Percentiles rank a stretch among this genome's conserved stretches.
These are phyloP conservation scores for Chrysochloris asiatica DNA, from an alignment of 2,113 vertebrate genomes.

Conservation along the genomic window DNA sequence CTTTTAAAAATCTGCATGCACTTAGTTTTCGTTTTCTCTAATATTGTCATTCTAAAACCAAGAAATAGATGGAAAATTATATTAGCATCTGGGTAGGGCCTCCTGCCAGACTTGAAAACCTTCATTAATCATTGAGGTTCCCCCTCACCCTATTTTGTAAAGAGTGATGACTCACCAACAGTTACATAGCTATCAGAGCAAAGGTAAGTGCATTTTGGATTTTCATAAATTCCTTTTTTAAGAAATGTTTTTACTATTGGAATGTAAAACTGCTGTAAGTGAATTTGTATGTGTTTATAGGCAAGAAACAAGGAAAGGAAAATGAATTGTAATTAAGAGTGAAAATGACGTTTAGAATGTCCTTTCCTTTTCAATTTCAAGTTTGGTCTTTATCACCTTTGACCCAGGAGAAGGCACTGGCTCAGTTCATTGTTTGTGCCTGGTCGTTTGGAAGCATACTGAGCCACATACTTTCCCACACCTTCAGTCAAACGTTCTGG, in stretches of 20 bases:
- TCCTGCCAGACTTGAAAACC: constrained; percentile 49
- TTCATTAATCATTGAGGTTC: constrained; percentile 65
- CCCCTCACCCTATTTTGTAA: not conserved
- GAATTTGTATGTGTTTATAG: constrained; percentile 55
- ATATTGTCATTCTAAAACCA: constrained; percentile 62
- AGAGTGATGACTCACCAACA: constrained; percentile 41
- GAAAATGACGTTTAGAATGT: constrained; percentile 50
- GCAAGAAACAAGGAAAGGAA: constrained; percentile 3
- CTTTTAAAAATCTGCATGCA: constrained; percentile 44
- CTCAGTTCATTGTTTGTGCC: not conserved
- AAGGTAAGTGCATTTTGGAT: constrained; percentile 36
- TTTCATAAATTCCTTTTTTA: constrained; percentile 39
- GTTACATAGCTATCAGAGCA: not conserved
- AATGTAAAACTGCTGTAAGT: constrained; percentile 16
- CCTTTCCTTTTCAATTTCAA: constrained; percentile 30
- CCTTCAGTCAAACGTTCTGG: not conserved
- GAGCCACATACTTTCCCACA: not conserved
- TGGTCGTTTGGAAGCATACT: not conserved
- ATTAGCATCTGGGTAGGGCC: constrained; percentile 51
- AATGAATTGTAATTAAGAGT: constrained; percentile 14
- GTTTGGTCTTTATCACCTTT: constrained; percentile 13
- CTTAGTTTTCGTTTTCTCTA: constrained; percentile 26
- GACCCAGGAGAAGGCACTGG: not conserved
- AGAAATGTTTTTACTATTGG: constrained; percentile 38
- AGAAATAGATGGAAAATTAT: constrained; percentile 66